A percentile compares a stretch with the other conserved stretches of the same genome.
Conservation (phyloP, 2,113 vertebrate species). For the Colaptes auratus region DNA sequence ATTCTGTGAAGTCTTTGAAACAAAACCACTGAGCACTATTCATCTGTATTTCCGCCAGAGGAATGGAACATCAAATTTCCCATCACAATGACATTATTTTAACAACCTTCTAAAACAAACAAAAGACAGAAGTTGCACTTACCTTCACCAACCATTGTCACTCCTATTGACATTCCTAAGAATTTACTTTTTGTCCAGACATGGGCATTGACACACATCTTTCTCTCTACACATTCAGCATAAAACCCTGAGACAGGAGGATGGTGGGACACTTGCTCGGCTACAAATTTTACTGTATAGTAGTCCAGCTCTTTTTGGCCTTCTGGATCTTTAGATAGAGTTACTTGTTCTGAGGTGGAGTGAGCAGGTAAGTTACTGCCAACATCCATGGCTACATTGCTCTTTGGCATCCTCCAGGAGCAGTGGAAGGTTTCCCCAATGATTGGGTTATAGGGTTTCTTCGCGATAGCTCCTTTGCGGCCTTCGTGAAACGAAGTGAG, state of each 20-base stretch:
- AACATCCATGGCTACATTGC: not conserved
- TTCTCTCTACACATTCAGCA: slow-evolving; percentile 91
- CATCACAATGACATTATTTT: not conserved
- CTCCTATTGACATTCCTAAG: slow-evolving; percentile 98
- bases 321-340: slow-evolving; percentile 51
- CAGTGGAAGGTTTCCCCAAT: slow-evolving; percentile 98
- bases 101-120: not conserved
- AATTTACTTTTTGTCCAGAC: slow-evolving; percentile 99
- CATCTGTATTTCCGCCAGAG: not conserved
- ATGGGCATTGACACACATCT: slow-evolving; percentile 94
- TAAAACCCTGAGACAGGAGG: slow-evolving; percentile 98
- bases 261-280: slow-evolving; percentile 98
- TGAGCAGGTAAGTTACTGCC: slow-evolving; percentile 31
- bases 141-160: slow-evolving; percentile 98
- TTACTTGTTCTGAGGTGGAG: slow-evolving; percentile 35
- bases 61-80: not conserved
- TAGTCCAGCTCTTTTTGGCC: slow-evolving; percentile 70
- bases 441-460: slow-evolving; percentile 99
- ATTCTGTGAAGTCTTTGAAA: not conserved
- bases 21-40: not conserved
- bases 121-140: slow-evolving; percentile 30
- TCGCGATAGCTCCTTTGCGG: slow-evolving; percentile 95
- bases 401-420: slow-evolving; percentile 89
- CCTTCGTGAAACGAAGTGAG: slow-evolving; percentile 98
- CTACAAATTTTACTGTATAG: slow-evolving; percentile 91